phyloP scores from a whole-genome alignment of 2,113 vertebrate species.

The Tor tambroides region DNA sequence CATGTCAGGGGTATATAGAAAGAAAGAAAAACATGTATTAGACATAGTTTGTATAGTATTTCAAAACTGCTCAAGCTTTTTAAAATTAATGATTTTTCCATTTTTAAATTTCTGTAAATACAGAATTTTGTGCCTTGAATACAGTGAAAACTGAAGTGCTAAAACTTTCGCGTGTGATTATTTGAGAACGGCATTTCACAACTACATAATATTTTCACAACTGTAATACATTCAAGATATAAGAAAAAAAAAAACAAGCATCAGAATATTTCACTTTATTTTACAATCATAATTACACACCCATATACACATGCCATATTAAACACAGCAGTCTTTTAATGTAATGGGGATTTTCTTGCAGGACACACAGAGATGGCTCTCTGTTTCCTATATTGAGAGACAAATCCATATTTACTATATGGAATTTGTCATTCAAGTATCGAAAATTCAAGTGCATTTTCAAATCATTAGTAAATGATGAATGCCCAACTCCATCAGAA shows the following conservation, averaged over 20 bases:
- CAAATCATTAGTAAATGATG: conserved; percentile 1
- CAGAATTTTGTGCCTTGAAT: background rate
- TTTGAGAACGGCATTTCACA: background rate
- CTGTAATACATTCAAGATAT: conserved; percentile 26
- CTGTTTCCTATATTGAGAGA: background rate
- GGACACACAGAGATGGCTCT: background rate
- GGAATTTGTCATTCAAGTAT: conserved; percentile 25
- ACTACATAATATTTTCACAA: background rate
- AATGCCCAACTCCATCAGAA: background rate
- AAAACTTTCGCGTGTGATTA: background rate
- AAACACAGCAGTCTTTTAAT: conserved; percentile 17
- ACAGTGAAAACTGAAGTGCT: background rate
- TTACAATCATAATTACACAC: conserved; percentile 60
- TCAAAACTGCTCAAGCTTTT: too few species aligned
- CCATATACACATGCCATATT: conserved; percentile 41
- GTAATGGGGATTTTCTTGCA: background rate
- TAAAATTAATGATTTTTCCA: too few species aligned
- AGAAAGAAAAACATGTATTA: too few species aligned
- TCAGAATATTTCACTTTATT: conserved; percentile 64
- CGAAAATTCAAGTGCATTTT: conserved; percentile 19
- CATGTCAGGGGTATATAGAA: too few species aligned
- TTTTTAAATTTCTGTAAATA: background rate
- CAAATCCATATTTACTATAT: background rate
- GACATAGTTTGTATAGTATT: too few species aligned
- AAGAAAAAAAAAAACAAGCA: conserved; percentile 17